phyloP scores from a whole-genome alignment of 2,113 vertebrate genomes.

The Brachyhypopomus gauderio region DNA sequence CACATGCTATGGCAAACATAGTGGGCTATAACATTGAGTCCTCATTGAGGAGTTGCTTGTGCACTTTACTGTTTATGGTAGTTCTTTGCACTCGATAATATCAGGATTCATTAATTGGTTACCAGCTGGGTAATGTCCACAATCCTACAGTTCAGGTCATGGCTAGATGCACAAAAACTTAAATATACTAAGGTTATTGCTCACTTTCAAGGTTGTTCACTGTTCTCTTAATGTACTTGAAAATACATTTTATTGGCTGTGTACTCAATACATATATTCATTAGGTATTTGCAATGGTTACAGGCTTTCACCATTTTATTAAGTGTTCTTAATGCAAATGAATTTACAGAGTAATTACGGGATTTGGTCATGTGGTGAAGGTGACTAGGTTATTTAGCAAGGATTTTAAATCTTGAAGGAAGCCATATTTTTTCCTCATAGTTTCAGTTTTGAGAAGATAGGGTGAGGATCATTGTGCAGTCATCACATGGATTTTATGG shows the following conservation, averaged over 20 bases:
- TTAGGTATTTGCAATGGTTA: background rate
- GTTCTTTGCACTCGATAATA: background rate
- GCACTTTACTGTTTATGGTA: conserved; percentile 26
- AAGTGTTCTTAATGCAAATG: background rate
- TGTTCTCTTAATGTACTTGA: background rate
- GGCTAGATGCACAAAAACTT: background rate
- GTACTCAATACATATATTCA: too few species aligned
- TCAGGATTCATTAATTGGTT: conserved; percentile 40
- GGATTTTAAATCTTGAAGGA: background rate
- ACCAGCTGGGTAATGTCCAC: conserved; percentile 25
- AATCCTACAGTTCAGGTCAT: background rate
- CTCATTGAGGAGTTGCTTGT: background rate
- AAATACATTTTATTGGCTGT: background rate
- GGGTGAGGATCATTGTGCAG: background rate
- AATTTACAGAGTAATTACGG: background rate
- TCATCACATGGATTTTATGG: background rate
- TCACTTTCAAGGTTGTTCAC: conserved; percentile 12
- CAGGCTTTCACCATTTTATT: background rate
- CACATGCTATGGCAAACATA: background rate
- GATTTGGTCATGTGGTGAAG: background rate
- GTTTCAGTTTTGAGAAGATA: background rate
- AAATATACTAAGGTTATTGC: background rate
- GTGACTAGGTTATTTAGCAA: background rate
- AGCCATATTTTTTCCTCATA: background rate
- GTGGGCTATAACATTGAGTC: background rate